These are phyloP conservation scores for Pedionomus torquatus DNA, from an alignment of 2,113 vertebrate species.

Conservation along the genomic window DNA sequence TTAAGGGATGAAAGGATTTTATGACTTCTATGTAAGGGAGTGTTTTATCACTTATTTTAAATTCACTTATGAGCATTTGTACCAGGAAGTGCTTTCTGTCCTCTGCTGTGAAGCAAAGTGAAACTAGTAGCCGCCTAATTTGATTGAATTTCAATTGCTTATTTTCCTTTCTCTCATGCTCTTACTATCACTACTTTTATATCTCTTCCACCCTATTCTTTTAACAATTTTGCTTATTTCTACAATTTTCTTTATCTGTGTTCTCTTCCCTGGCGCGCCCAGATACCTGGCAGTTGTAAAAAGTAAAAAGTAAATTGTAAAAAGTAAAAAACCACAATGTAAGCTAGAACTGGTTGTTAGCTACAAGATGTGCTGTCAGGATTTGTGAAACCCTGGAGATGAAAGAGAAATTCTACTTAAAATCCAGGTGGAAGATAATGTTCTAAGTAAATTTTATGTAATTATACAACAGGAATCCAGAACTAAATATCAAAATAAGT, in stretches of 20 bases:
- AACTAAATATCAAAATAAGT: neutral
- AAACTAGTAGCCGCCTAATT: neutral
- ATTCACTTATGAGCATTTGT: neutral
- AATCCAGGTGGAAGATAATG: neutral
- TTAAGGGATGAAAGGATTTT: neutral
- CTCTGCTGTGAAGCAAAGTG: neutral
- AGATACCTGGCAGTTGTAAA: too few species aligned
- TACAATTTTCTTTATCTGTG: neutral
- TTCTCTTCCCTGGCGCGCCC: neutral
- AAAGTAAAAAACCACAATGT: neutral
- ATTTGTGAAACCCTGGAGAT: neutral
- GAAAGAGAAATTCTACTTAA: neutral
- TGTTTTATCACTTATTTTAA: neutral
- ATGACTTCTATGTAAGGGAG: neutral
- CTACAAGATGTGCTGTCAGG: neutral
- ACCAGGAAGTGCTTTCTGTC: neutral
- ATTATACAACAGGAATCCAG: neutral
- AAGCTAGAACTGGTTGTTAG: neutral
- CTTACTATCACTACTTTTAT: neutral
- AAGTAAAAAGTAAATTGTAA: too few species aligned
- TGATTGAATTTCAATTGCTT: neutral
- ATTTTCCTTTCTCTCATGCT: neutral
- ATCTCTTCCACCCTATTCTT: neutral
- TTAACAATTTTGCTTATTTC: neutral
- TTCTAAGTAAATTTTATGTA: neutral